A percentile compares a stretch with the other conserved stretches of the same genome.
These are phyloP conservation scores for Thymallus thymallus DNA, from an alignment of 2,113 vertebrate genomes.

Conservation along the genomic window DNA sequence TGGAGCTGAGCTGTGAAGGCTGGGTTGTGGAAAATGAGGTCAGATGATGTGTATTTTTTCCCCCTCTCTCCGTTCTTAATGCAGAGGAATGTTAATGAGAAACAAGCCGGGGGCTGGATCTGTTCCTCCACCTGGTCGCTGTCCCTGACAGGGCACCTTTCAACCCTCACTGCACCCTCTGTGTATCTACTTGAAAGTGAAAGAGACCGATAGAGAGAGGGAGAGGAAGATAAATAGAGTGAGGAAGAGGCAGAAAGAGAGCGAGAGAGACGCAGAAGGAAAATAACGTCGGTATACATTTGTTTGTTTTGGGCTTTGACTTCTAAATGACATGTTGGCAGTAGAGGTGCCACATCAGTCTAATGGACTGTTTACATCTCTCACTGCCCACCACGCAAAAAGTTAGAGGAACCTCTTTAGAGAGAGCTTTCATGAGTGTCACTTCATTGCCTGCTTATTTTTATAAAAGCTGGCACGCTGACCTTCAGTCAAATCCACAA, in stretches of 20 bases:
- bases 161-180: slow-evolving; percentile 2
- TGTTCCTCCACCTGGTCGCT: slow-evolving; percentile 20
- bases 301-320: neutral
- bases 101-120: slow-evolving; percentile 26
- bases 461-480: slow-evolving; percentile 28
- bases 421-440: slow-evolving; percentile 4
- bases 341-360: neutral
- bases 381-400: neutral
- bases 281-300: neutral
- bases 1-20: slow-evolving; percentile 22
- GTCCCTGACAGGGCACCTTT: slow-evolving; percentile 4
- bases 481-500: slow-evolving; percentile 34
- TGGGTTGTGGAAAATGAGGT: slow-evolving; percentile 38
- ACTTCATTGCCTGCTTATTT: slow-evolving; percentile 33
- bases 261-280: neutral
- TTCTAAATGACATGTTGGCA: neutral
- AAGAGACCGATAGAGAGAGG: neutral
- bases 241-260: neutral
- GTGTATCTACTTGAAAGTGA: neutral
- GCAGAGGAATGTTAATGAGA: slow-evolving; percentile 51
- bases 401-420: neutral
- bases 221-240: neutral
- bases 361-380: slow-evolving; percentile 8
- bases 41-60: slow-evolving; percentile 20
- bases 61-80: neutral